Conservation (phyloP, 2,888 invertebrate genomes). For the Sarcophaga carnaria region DNA sequence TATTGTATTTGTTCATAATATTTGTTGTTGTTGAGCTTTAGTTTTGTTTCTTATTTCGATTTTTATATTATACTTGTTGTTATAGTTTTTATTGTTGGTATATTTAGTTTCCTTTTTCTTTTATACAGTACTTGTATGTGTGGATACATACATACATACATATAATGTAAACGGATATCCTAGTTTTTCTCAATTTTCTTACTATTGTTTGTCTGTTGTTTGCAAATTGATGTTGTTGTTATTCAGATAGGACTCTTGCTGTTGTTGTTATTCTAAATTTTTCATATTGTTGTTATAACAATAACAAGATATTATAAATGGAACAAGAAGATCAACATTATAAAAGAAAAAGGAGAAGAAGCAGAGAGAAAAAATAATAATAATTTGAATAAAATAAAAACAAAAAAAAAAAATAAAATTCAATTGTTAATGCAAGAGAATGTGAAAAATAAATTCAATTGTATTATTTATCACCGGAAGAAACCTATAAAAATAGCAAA, state of each 20-base stretch:
- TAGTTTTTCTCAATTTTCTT: constrained; percentile 63
- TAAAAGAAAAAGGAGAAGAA: constrained; percentile 1
- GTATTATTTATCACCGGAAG: constrained; percentile 68
- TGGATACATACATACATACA: too few species aligned
- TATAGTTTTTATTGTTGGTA: constrained; percentile 7
- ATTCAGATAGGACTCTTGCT: constrained; percentile 3
- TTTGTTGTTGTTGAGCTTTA: constrained; percentile 1
- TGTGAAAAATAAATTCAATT: constrained; percentile 71
- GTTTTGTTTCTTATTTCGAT: constrained; percentile 11
- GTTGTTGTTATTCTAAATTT: neutral
- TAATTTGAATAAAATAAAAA: constrained; percentile 67
- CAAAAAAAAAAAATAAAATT: constrained; percentile 73
- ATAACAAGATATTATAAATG: constrained; percentile 39
- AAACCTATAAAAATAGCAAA: constrained; percentile 48
- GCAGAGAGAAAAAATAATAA: neutral
- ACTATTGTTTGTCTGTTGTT: constrained; percentile 62
- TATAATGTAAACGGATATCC: constrained; percentile 55
- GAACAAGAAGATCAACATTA: constrained; percentile 43
- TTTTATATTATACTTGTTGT: neutral
- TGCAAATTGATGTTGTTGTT: constrained; percentile 60
- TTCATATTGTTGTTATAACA: constrained; percentile 46
- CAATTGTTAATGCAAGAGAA: constrained; percentile 75
- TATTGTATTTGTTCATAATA: neutral
- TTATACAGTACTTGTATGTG: neutral
- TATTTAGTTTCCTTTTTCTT: neutral